Base-by-base conservation (phyloP, 2,888 invertebrate species). In the Tolmerus cingulatus region DNA sequence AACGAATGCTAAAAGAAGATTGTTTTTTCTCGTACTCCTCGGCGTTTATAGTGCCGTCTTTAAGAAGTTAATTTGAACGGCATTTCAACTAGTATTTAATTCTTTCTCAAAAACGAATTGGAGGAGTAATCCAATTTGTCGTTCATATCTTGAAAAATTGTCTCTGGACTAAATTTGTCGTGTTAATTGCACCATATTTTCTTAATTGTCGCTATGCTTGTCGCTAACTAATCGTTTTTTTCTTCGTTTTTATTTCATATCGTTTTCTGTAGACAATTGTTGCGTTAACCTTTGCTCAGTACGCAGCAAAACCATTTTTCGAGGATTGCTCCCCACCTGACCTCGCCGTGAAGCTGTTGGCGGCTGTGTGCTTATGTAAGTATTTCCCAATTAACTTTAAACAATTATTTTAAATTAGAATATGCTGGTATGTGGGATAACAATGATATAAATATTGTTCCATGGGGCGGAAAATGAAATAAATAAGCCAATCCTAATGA, bases 211-310 rank as follows among this genome's bases (percentile, higher is more conserved):
- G 78, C 16, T 40, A 16, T 37, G 23, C 30, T 55, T 37, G 57
- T 46, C 19, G 79, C 23, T 46, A 40, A 19, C 27, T 40, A 76
- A 34, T 79, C 85, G 82, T 34, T 66, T 81, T 74, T 87, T 87
- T 1, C 34, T 81, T 37, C 77, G 43, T 81, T 74, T 86, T 87
- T 2, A 8, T 77, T 46, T 74, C 40, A n/a, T n/a, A 19, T 55
- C 5, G 16, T 19, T 19, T 88, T 85, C 89, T 14, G 43, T 95
- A 96, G 93, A 97, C 98, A 8, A 97, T 98, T 88, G 96, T 97
- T 86, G 98, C 98, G 0, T 93, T 98, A 78, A 98, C 98, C 9
- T 98, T 98, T 92, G 97, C 98, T 43, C 96, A 97, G 90, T 98
- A 98, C 92, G 96, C 97, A 5, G 95, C 96, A 78, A 97, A 97